phyloP scores from a whole-genome alignment of 2,888 invertebrate genomes.

The Catocala sponsa region DNA sequence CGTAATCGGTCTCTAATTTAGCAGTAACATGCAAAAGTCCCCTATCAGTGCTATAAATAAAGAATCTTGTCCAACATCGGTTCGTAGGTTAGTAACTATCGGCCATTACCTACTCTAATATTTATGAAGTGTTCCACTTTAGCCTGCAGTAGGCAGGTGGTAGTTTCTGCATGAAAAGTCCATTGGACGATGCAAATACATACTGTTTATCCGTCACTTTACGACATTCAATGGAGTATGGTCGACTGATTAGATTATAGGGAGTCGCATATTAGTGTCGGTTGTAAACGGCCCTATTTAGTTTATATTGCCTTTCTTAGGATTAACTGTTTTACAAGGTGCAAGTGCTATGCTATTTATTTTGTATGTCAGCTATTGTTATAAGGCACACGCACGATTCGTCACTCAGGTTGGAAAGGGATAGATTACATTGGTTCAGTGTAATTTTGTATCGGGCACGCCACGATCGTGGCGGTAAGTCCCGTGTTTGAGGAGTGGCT shows the following conservation, averaged over 20 bases:
- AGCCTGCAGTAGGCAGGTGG: not conserved
- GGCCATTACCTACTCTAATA: constrained; percentile 14
- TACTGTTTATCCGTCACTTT: not conserved
- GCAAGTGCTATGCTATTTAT: too few relatives aligned
- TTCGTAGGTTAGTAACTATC: constrained; percentile 1
- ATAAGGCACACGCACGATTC: too few relatives aligned
- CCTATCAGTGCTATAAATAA: constrained; percentile 6
- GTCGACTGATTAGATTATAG: not conserved
- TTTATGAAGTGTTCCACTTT: constrained; percentile 10
- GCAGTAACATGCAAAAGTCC: not conserved
- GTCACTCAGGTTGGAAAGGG: too few relatives aligned
- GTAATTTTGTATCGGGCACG: too few relatives aligned
- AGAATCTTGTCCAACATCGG: not conserved
- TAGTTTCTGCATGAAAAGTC: constrained; percentile 1
- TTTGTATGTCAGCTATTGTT: too few relatives aligned
- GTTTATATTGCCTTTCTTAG: too few relatives aligned
- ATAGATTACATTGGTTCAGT: too few relatives aligned
- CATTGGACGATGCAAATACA: not conserved
- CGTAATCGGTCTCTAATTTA: not conserved
- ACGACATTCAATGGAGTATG: not conserved
- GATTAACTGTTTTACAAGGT: too few relatives aligned
- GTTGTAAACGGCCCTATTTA: too few relatives aligned
- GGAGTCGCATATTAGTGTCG: not conserved
- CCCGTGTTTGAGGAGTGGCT: too few relatives aligned
- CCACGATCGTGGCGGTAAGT: too few relatives aligned